These are phyloP conservation scores for Heliconius congener DNA, from an alignment of 1,140 invertebrate genomes.

Conservation along the genomic window DNA sequence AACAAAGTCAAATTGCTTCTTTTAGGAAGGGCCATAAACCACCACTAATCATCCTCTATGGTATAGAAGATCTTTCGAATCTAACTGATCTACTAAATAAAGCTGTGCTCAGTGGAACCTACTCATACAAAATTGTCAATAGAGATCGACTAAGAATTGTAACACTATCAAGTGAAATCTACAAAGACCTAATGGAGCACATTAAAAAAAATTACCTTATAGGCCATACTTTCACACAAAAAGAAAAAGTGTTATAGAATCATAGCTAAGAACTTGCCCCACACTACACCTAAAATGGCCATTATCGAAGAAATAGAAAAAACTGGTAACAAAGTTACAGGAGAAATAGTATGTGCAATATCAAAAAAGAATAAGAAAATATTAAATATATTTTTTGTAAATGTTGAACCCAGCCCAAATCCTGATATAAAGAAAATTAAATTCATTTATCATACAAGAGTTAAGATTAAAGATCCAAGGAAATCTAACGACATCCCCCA, in stretches of 20 bases:
- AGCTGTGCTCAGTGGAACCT: slow-evolving; percentile 1
- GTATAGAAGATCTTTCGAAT: slow-evolving; percentile 4
- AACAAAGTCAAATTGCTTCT: too few relatives aligned
- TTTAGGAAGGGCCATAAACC: neutral
- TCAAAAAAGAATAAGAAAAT: slow-evolving; percentile 27
- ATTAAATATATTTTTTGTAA: slow-evolving; percentile 33
- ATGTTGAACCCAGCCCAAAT: slow-evolving; percentile 23
- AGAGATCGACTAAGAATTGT: slow-evolving; percentile 28
- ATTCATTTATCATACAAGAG: slow-evolving; percentile 16
- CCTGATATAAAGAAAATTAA: slow-evolving; percentile 24
- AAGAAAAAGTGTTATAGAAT: slow-evolving; percentile 32
- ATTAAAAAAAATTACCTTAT: slow-evolving; percentile 33
- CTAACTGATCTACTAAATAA: slow-evolving; percentile 26
- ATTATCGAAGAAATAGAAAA: too few relatives aligned
- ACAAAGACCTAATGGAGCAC: slow-evolving; percentile 23
- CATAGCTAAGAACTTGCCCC: slow-evolving; percentile 38
- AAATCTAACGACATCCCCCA: slow-evolving; percentile 30
- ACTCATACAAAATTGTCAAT: slow-evolving; percentile 31
- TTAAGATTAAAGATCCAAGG: slow-evolving; percentile 34
- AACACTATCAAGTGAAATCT: neutral
- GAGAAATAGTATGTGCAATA: slow-evolving; percentile 36
- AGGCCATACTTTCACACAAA: slow-evolving; percentile 38
- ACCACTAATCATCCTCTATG: neutral
- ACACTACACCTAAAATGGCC: slow-evolving; percentile 23
- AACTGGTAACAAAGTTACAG: slow-evolving; percentile 33